Conservation (phyloP, 1,140 invertebrate species). For the Branchinecta lynchi region DNA sequence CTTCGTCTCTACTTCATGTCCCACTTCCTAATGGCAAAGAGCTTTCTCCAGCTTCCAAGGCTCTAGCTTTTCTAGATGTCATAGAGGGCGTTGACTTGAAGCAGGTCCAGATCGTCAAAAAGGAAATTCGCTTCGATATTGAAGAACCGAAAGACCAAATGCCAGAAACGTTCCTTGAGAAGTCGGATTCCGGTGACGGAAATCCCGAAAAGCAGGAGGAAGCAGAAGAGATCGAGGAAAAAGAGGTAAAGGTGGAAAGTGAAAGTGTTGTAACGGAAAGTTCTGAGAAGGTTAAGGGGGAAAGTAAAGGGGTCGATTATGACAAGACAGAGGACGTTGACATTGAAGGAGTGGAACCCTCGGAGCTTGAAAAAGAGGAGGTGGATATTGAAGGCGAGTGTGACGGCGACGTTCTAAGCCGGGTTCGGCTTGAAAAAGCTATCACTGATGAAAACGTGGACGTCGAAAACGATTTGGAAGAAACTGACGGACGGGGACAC, state of each 20-base stretch:
- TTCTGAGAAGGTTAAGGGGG: neutral
- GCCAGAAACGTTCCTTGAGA: neutral
- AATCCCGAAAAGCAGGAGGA: too few relatives aligned
- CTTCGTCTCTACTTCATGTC: neutral
- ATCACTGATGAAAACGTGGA: constrained; percentile 2
- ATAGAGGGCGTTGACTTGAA: neutral
- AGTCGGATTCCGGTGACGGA: neutral
- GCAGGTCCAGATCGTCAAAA: neutral
- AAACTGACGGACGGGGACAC: neutral
- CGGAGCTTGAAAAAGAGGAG: neutral
- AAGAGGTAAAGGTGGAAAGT: neutral
- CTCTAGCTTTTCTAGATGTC: neutral
- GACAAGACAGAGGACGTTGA: neutral
- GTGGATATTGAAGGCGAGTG: neutral
- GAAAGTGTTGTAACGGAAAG: neutral
- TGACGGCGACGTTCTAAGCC: neutral
- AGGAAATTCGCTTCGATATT: neutral
- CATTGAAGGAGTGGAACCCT: neutral
- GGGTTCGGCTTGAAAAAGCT: neutral
- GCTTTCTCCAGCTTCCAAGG: neutral
- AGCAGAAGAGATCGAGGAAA: neutral
- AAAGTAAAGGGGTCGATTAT: too few relatives aligned
- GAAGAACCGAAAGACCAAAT: neutral
- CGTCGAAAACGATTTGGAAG: constrained; percentile 3
- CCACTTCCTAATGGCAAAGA: neutral